Evolutionary conservation across 2,113 vertebrate genomes (phyloP).

Genomic region (Ptychochromis oligacanthus): DNA sequence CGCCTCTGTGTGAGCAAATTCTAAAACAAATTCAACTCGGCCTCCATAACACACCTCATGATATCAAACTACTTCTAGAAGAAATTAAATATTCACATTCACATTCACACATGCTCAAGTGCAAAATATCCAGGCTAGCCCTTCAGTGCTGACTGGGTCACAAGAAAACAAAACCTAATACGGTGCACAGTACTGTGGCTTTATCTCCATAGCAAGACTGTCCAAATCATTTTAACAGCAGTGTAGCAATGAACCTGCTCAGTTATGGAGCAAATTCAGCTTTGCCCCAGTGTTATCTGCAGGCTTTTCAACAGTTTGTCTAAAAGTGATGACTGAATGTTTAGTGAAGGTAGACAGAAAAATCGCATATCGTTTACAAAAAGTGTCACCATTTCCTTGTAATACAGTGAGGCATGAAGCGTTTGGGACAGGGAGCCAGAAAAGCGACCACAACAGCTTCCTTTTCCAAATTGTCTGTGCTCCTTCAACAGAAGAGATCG

Average conservation of each 20-base stretch:
- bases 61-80: slow-evolving; percentile 8
- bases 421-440: slow-evolving; percentile 3
- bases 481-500: not conserved
- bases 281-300: not conserved
- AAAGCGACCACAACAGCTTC: not conserved
- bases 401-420: not conserved
- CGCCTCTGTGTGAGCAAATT: slow-evolving; percentile 1
- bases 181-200: not conserved
- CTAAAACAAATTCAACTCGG: slow-evolving; percentile 8
- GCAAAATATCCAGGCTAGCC: slow-evolving; percentile 14
- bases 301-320: not conserved
- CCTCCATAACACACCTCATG: not conserved
- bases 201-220: slow-evolving; percentile 11
- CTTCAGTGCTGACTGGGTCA: slow-evolving; percentile 20
- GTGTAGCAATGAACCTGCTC: not conserved
- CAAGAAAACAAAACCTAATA: not conserved
- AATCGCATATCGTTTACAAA: not conserved
- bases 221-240: not conserved
- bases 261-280: not conserved
- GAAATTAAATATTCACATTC: slow-evolving; percentile 28
- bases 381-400: not conserved
- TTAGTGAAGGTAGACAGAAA: not conserved
- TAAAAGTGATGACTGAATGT: slow-evolving; percentile 18
- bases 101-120: not conserved
- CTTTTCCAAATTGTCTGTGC: not conserved